A percentile compares a stretch with the other conserved stretches of the same genome.
Conservation (phyloP, 2,888 invertebrate species). For the Noctua pronuba region DNA sequence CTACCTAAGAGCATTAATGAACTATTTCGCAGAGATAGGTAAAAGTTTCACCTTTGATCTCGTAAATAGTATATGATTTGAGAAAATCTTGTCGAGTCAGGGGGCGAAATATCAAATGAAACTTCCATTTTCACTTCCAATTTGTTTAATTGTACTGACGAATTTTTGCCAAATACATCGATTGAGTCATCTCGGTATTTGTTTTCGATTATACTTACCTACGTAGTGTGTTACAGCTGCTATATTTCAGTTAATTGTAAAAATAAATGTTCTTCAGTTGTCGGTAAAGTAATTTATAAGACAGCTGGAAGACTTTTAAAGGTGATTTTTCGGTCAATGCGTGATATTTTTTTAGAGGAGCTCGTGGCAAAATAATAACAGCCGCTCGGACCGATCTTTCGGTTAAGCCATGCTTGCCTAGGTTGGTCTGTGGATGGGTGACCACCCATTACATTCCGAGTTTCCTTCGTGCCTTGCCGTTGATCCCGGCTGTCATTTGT, state of each 20-base stretch:
- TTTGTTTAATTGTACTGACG: slow-evolving; percentile 36
- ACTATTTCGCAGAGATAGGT: slow-evolving; percentile 20
- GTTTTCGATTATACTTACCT: slow-evolving; percentile 49
- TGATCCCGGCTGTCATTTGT: no score
- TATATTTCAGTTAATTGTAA: slow-evolving; percentile 34
- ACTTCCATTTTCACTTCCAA: slow-evolving; percentile 7
- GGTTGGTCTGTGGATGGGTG: no score
- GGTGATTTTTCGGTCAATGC: background rate
- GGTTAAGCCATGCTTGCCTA: no score
- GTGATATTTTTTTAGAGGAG: background rate
- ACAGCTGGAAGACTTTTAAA: background rate
- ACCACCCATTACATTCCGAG: no score
- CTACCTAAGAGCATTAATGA: slow-evolving; percentile 41
- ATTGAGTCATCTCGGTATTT: slow-evolving; percentile 66
- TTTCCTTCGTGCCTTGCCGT: no score
- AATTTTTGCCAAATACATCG: slow-evolving; percentile 56
- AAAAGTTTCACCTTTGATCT: slow-evolving; percentile 36
- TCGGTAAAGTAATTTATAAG: slow-evolving; percentile 6
- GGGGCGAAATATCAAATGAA: slow-evolving; percentile 22
- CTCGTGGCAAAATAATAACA: no score
- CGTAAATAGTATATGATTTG: slow-evolving; percentile 29
- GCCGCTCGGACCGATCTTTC: no score
- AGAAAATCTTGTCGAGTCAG: slow-evolving; percentile 9
- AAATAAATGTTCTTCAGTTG: slow-evolving; percentile 30
- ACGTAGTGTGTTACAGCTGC: slow-evolving; percentile 42